phyloP scores from a whole-genome alignment of 2,113 vertebrate genomes.

The Cricetomys ansorgei region DNA sequence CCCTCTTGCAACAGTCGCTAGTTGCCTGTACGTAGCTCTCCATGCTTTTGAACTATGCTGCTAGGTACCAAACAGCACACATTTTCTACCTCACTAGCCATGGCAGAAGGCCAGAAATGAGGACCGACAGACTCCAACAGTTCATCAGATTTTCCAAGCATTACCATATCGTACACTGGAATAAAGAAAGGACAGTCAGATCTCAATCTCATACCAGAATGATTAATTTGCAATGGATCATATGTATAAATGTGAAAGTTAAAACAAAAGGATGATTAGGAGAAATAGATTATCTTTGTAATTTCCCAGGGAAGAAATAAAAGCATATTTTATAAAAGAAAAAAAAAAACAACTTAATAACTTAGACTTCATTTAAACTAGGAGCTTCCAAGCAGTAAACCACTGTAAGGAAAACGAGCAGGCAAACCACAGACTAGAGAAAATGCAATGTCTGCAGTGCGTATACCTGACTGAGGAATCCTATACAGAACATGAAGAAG shows the following conservation, averaged over 20 bases:
- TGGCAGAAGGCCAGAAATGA: neutral
- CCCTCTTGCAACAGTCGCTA: neutral
- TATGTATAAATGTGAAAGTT: neutral
- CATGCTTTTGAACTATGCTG: neutral
- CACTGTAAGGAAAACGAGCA: neutral
- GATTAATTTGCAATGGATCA: neutral
- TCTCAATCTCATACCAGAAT: neutral
- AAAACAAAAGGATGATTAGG: neutral
- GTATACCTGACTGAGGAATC: neutral
- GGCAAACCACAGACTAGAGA: neutral
- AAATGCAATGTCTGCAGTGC: neutral
- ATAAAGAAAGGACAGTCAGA: neutral
- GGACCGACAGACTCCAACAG: neutral
- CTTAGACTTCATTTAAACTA: neutral
- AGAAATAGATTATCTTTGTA: neutral
- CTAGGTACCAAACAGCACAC: neutral
- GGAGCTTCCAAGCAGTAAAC: conserved; percentile 23
- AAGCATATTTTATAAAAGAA: neutral
- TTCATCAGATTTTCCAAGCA: neutral
- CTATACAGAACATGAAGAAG: conserved; percentile 1
- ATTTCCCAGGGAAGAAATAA: conserved; percentile 28
- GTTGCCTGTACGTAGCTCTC: neutral
- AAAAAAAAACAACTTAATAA: conserved; percentile 3
- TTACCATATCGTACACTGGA: neutral
- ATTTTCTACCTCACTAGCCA: neutral